Base-by-base conservation (phyloP, 2,113 vertebrate species). In the Atlantisia rogersi region DNA sequence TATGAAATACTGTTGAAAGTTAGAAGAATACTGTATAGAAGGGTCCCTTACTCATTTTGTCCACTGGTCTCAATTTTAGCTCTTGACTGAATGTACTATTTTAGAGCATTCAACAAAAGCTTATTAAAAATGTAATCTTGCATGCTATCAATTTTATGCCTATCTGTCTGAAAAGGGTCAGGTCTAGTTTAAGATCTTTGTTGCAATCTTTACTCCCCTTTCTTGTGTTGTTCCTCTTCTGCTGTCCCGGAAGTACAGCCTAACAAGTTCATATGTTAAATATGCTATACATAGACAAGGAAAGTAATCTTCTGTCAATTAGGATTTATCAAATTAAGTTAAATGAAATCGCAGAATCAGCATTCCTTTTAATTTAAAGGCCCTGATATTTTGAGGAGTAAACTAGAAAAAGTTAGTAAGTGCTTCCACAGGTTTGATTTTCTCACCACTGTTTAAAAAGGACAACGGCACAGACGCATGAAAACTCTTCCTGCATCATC, bases 391-490 rank as follows among this genome's bases (percentile, higher is more conserved):
- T 40, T 35, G 32, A 58, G 15, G 7, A 71, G 2, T 29, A 44
- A 32, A 59, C 5, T 2, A 58, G 16, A 31, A 24, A 50, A 67
- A 19, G 17, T 20, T 70, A 83, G 32, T 58, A 32, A 93, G 62
- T 37, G 15, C 10, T 50, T 3, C 22, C 3, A 22, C 7, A 67
- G 18, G 17, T 53, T 70, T 85, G 4, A 44, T 69, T 53, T 81
- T 70, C 73, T 70, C 84, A 19, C 48, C 19, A 65, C 5, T 70
- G 31, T 70, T 82, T 37, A 85, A 82, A 88, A 56, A 5, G 2
- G 15, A 53, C 0, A 10, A 37, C 10, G 37, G 15, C n/a, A 48
- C 1, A 77, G 60, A 82, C 13, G 40, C 68, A 70, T 0, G 1
- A 69, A 28, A 56, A 6, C 48, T 8, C 10, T 68, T 88, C 21